Percentiles rank a stretch among this genome's conserved stretches.
Evolutionary conservation across 2,113 vertebrate genomes (phyloP).

Genomic region (Gymnogyps californianus): DNA sequence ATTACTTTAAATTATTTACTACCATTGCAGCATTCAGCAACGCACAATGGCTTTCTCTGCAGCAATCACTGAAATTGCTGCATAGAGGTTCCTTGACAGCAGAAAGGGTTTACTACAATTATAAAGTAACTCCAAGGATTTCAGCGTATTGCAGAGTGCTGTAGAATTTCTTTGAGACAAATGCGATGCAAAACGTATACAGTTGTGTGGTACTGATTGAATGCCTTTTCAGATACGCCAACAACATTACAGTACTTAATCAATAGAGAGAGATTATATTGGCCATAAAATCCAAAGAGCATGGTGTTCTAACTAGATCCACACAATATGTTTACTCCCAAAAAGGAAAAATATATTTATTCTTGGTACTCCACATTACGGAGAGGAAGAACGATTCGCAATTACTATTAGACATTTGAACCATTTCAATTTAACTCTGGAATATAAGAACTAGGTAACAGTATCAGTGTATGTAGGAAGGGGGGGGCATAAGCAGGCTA

Average conservation of each 20-base stretch:
- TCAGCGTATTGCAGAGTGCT: neutral
- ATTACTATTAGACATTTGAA: neutral
- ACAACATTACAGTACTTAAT: constrained; percentile 14
- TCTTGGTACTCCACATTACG: neutral
- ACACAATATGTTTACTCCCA: neutral
- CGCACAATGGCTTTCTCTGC: neutral
- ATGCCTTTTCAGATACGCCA: neutral
- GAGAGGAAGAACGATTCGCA: neutral
- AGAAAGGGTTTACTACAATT: neutral
- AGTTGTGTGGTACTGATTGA: constrained; percentile 11
- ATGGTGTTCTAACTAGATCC: neutral
- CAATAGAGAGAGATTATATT: constrained; percentile 20
- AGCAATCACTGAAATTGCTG: neutral
- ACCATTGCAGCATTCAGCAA: neutral
- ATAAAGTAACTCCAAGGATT: neutral
- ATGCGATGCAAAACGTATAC: neutral
- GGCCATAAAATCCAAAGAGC: constrained; percentile 5
- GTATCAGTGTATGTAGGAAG: neutral
- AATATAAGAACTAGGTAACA: neutral
- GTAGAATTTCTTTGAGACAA: neutral
- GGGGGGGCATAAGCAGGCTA: neutral
- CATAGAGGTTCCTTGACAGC: neutral
- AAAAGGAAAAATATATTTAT: neutral
- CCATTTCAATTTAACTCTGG: neutral
- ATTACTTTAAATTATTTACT: neutral